Conservation (phyloP, 2,113 vertebrate species). For the Tragulus kanchil region DNA sequence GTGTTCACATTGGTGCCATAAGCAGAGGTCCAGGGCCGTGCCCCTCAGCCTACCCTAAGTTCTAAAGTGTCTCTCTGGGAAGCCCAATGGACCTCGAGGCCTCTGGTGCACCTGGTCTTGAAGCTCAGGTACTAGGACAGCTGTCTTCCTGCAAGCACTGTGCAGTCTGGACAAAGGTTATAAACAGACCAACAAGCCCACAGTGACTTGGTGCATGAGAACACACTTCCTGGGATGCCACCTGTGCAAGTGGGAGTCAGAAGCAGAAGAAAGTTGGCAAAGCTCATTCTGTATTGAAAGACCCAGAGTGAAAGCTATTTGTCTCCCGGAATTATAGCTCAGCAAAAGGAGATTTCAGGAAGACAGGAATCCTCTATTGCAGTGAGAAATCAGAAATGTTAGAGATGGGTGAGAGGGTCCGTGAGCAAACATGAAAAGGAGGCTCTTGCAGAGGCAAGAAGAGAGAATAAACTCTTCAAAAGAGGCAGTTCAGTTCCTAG, state of each 20-base stretch:
- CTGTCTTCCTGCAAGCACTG: neutral
- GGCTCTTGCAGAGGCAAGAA: neutral
- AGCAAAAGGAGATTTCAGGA: neutral
- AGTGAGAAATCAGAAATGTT: neutral
- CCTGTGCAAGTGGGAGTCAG: neutral
- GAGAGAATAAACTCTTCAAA: neutral
- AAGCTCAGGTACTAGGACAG: neutral
- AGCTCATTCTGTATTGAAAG: neutral
- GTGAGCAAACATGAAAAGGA: neutral
- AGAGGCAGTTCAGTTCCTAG: neutral
- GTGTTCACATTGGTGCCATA: neutral
- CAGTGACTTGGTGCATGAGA: neutral
- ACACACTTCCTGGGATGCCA: neutral
- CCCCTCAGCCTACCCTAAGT: neutral
- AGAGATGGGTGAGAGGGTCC: neutral
- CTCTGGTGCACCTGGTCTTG: neutral
- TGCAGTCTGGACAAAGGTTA: neutral
- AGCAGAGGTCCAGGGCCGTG: too few species aligned
- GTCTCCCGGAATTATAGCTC: neutral
- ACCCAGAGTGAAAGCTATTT: neutral
- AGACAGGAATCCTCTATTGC: neutral
- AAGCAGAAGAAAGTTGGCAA: neutral
- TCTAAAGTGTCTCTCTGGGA: neutral
- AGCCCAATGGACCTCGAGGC: neutral
- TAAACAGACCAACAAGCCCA: neutral